A percentile compares a stretch with the other conserved stretches of the same genome.
Evolutionary conservation across 2,113 vertebrate genomes (phyloP).

Genomic region (Nibea coibor): DNA sequence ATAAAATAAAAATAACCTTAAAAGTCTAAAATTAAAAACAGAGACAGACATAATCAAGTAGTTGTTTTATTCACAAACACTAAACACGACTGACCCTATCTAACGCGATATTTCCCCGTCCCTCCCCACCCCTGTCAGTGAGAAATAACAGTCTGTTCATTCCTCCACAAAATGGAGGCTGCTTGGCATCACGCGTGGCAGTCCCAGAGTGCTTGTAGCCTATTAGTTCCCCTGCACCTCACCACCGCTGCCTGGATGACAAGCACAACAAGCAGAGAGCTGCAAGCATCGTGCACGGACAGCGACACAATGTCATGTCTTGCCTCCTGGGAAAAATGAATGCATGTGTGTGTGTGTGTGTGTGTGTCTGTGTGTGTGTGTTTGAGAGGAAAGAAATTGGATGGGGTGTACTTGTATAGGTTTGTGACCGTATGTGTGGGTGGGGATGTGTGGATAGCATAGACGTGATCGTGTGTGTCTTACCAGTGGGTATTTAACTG

Average conservation of each 20-base stretch:
- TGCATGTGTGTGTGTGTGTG: constrained; percentile 15
- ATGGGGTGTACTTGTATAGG: constrained; percentile 24
- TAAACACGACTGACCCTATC: not conserved
- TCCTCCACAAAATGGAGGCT: constrained; percentile 78
- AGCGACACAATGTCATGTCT: constrained; percentile 69
- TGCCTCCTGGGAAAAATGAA: constrained; percentile 57
- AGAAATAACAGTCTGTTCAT: constrained; percentile 48
- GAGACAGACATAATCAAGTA: not conserved
- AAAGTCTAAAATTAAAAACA: not conserved
- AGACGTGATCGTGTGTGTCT: constrained; percentile 22
- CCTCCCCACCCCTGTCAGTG: constrained; percentile 7
- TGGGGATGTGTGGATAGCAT: constrained; percentile 13
- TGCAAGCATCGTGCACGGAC: constrained; percentile 52
- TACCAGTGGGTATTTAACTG: constrained; percentile 40
- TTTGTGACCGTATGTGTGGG: constrained; percentile 35
- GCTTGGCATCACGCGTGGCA: constrained; percentile 53
- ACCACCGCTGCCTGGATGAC: constrained; percentile 67
- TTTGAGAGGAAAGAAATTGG: constrained; percentile 11
- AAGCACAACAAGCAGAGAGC: constrained; percentile 69
- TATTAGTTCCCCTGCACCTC: constrained; percentile 53
- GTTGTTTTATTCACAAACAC: constrained; percentile 8
- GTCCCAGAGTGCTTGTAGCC: constrained; percentile 66
- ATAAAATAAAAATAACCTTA: not conserved
- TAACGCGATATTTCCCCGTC: not conserved
- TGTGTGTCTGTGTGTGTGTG: constrained; percentile 18